A percentile compares a stretch with the other conserved stretches of the same genome.
These are phyloP conservation scores for Callocephalon fimbriatum DNA, from an alignment of 2,113 vertebrate species.

Conservation along the genomic window DNA sequence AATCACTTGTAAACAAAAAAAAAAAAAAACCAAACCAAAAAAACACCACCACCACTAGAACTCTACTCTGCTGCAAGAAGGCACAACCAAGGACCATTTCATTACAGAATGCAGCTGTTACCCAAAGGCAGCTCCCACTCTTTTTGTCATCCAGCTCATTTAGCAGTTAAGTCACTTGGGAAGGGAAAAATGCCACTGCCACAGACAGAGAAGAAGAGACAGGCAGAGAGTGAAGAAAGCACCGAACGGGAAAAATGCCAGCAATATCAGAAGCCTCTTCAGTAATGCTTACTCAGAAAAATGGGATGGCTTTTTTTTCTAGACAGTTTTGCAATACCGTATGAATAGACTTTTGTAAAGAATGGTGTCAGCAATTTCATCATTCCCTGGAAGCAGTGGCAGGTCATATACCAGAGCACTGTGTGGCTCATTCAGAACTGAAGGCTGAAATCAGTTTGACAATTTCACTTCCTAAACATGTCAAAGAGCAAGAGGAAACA, in stretches of 20 bases:
- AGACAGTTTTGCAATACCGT: neutral
- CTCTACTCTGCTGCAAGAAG: neutral
- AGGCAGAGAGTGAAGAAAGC: accelerated
- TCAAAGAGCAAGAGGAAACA: neutral
- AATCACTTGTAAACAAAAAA: neutral
- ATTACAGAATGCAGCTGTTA: neutral
- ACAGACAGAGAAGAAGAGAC: neutral
- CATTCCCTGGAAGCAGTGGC: neutral
- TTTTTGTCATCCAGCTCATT: neutral
- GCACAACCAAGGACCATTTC: neutral
- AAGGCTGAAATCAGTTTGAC: neutral
- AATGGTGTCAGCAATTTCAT: neutral
- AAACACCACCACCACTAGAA: neutral
- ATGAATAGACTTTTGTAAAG: neutral
- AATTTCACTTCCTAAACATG: neutral
- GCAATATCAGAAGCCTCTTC: neutral
- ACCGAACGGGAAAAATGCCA: neutral
- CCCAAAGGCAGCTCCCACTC: neutral
- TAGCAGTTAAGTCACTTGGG: neutral
- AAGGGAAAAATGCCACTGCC: neutral
- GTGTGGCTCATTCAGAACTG: neutral
- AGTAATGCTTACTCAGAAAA: conserved; percentile 23
- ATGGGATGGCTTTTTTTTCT: neutral
- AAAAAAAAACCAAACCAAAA: neutral
- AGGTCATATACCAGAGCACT: neutral